Base-by-base conservation (phyloP, 2,113 vertebrate genomes). In the Sylvilagus bachmani region DNA sequence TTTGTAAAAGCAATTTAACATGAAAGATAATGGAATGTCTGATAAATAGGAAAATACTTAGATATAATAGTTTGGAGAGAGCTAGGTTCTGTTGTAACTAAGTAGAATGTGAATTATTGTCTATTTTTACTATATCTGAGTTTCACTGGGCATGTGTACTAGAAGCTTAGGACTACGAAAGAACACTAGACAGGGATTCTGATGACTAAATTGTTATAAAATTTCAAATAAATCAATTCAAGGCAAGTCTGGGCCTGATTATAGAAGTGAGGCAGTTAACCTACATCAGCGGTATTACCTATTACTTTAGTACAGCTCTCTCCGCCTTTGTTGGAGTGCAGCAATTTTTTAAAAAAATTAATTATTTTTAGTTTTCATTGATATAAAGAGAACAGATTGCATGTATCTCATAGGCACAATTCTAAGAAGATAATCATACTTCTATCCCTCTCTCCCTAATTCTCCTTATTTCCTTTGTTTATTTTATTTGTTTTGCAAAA, bases 161-260 rank as follows among this genome's bases (percentile, higher is more conserved):
- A 11, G 53, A 31, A n/a, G 79, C 83, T 61, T 9, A 66, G 77
- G 73, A 93, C 78, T 84, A 87, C 22, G 24, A 87, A 67, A 90
- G 13, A 71, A 89, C 8, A n/a, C 49, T 44, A 24, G 17, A 38
- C 55, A 31, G 12, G 49, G 24, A 17, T 86, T 93, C 74, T 91
- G 44, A 83, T 51, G 14, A 3, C 61, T 64, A 79, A 21, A 8
- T 67, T 94, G 62, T 82, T 91, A 81, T 71, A 81, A 44, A 21
- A 94, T 49, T 61, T 78, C 79, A 22, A 92, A 94, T 82, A 94
- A 95, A 90, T 93, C n/a, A 77, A 27, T 77, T 53, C 44, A 80
- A 71, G 33, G 36, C 75, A 77, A 84, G 61, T 90, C 86, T 88
- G 44, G 44, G 66, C 77, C 77, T 94, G 36, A 88, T n/a, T 87